Evolutionary conservation across 2,113 vertebrate genomes (phyloP).

Genomic region (Dipodomys spectabilis): DNA sequence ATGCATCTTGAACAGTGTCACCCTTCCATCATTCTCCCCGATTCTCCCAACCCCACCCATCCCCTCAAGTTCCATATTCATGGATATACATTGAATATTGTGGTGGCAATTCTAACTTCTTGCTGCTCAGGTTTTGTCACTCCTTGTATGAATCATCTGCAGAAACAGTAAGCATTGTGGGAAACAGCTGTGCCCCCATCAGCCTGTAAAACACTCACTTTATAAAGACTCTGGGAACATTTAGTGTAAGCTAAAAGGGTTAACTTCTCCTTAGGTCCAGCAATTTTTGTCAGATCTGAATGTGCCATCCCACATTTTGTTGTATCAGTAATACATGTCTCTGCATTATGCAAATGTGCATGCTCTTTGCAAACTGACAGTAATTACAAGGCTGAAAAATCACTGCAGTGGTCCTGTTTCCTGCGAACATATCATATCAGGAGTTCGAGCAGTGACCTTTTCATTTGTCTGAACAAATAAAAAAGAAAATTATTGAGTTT

Average conservation of each 20-base stretch:
- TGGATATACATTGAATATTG: no score
- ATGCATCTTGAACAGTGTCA: no score
- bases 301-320: neutral
- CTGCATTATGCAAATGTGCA: constrained; percentile 36
- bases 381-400: constrained; percentile 29
- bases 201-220: neutral
- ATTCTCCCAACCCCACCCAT: no score
- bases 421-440: neutral
- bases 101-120: neutral
- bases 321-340: neutral
- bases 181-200: constrained; percentile 55
- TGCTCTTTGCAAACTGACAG: neutral
- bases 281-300: constrained; percentile 24
- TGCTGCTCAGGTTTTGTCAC: neutral
- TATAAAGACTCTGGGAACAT: neutral
- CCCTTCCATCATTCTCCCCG: no score
- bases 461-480: constrained; percentile 58
- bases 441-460: constrained; percentile 60
- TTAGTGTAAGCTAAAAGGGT: neutral
- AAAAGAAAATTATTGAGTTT: constrained; percentile 62
- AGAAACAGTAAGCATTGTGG: neutral
- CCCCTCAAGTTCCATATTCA: no score
- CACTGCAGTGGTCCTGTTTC: neutral
- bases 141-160: constrained; percentile 13
- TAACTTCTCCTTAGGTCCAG: neutral